Conservation (phyloP, 2,797 vertebrate genomes). For the Micrastur ruficollis region DNA sequence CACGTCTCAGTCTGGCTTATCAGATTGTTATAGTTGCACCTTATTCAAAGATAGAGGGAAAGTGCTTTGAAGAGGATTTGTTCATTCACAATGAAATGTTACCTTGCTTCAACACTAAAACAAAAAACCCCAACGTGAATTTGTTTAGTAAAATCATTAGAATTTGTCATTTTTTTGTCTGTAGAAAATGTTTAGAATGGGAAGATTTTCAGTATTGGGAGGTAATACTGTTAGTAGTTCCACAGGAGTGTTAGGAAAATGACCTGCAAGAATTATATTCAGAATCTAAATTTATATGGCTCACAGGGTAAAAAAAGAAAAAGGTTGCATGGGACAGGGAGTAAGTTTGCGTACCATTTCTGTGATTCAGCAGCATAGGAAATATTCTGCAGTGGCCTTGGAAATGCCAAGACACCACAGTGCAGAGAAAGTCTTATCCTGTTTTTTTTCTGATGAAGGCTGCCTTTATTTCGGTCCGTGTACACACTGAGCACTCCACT, state of each 20-base stretch:
- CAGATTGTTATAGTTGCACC: background rate
- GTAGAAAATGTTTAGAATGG: background rate
- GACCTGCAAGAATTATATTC: background rate
- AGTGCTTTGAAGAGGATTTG: background rate
- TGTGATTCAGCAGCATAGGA: background rate
- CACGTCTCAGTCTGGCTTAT: background rate
- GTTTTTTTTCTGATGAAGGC: background rate
- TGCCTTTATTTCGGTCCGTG: background rate
- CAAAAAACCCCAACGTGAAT: accelerated
- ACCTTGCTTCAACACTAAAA: background rate
- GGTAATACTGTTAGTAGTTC: background rate
- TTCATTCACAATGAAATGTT: background rate
- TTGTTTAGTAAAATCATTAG: background rate
- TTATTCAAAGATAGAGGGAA: background rate
- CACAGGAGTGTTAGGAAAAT: background rate
- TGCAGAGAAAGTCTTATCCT: background rate
- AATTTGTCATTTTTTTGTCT: background rate
- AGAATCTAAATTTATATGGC: background rate
- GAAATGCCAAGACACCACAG: background rate
- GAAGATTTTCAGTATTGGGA: background rate
- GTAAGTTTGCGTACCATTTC: background rate
- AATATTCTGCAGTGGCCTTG: background rate
- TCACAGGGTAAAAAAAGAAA: background rate
- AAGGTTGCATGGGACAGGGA: background rate
- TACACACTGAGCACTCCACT: background rate